A percentile compares a stretch with the other conserved stretches of the same genome.
Evolutionary conservation across 2,888 invertebrate species (phyloP).

Genomic region (Tribolium freemani): DNA sequence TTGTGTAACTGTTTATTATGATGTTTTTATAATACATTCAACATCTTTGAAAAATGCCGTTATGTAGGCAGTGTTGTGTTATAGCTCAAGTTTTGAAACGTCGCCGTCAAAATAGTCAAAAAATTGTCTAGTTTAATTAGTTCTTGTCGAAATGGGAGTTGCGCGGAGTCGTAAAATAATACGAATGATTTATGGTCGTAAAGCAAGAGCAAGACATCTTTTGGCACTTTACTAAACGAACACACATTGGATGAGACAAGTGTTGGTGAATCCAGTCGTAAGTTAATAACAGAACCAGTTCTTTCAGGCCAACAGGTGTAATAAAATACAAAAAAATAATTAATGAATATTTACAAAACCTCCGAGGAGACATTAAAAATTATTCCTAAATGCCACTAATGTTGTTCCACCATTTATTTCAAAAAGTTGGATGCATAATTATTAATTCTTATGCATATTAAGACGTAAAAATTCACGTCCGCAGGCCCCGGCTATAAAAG

Average conservation of each 20-base stretch:
- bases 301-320: constrained; percentile 26
- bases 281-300: constrained; percentile 31
- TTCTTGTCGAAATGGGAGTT: constrained; percentile 1
- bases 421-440: constrained; percentile 27
- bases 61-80: neutral
- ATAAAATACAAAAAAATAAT: constrained; percentile 26
- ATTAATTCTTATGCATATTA: constrained; percentile 37
- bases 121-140: constrained; percentile 13
- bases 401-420: constrained; percentile 22
- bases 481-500: constrained; percentile 24
- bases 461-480: constrained; percentile 37
- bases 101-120: neutral
- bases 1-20: neutral
- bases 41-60: neutral
- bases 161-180: constrained; percentile 17
- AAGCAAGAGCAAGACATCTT: constrained; percentile 29
- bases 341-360: constrained; percentile 29
- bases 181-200: constrained; percentile 19
- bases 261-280: constrained; percentile 22
- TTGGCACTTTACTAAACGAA: constrained; percentile 34
- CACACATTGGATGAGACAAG: constrained; percentile 27
- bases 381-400: constrained; percentile 27
- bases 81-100: neutral
- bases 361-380: constrained; percentile 23
- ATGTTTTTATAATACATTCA: neutral